Conservation (phyloP, 1,140 invertebrate genomes). For the Venturia canescens region DNA sequence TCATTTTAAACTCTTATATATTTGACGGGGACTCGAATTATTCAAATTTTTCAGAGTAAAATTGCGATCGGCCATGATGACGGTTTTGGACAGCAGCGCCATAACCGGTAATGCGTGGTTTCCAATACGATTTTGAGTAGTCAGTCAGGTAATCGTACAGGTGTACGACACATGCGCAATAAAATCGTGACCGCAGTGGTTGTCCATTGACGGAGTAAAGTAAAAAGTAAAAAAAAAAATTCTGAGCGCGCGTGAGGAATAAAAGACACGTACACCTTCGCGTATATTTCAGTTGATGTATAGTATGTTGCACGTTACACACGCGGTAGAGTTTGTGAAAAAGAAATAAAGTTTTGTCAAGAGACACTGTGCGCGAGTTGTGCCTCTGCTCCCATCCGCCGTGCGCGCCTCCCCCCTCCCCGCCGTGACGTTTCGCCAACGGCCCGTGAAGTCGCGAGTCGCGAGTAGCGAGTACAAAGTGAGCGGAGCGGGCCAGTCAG, state of each 20-base stretch:
- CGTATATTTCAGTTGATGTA: neutral
- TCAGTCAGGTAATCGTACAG: slow-evolving; percentile 53
- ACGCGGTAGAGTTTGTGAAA: neutral
- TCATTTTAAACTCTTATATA: no score
- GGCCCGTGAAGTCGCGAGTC: no score
- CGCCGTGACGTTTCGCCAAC: neutral
- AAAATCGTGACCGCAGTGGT: slow-evolving; percentile 23
- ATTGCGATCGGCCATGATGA: slow-evolving; percentile 26
- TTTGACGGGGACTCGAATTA: no score
- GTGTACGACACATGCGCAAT: slow-evolving; percentile 55
- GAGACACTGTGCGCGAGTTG: slow-evolving; percentile 4
- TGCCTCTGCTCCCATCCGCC: neutral
- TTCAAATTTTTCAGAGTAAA: neutral
- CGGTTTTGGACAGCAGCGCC: neutral
- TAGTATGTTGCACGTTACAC: neutral
- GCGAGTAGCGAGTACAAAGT: slow-evolving; percentile 47
- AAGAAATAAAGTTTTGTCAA: neutral
- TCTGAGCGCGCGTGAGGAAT: no score
- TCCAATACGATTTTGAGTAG: neutral
- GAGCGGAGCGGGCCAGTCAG: slow-evolving; percentile 58
- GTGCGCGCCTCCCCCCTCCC: neutral
- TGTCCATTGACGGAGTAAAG: slow-evolving; percentile 11
- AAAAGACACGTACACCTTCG: neutral
- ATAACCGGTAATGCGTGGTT: slow-evolving; percentile 12
- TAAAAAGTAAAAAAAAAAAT: neutral